Base-by-base conservation (phyloP, 2,888 invertebrate genomes). In the Amphipoea oculea region DNA sequence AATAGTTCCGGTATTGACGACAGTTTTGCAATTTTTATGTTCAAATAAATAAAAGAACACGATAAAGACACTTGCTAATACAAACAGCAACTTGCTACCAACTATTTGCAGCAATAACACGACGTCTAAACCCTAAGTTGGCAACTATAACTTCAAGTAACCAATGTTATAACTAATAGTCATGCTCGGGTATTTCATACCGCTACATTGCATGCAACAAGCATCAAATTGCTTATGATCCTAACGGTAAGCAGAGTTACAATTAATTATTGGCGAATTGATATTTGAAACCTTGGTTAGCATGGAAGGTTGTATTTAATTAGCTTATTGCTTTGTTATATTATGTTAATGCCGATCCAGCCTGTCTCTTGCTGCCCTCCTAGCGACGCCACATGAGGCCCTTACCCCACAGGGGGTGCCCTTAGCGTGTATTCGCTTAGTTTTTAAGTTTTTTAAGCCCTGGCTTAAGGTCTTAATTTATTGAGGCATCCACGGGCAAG, bases 211-310 rank as follows among this genome's bases (percentile, higher is more conserved):
- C 82, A 82, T 73, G 82, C 82, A 73, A 62, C 42, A 11, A 54
- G 78, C 66, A 62, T 82, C 82, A 82, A 62, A 73, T 82, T 82
- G 78, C 82, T 82, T 82, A 78, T 78, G 82, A 78, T 82, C 78
- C 14, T 82, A 82, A 82, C 82, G 69, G 82, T 82, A 66, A 29
- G 40, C 11, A 51, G 60, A 78, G 63, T 78, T 70, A 82, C 73
- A 78, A 82, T 73, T 78, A 83, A 81, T 36, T 36, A 36, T 36
- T 76, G 66, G 29, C 29, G 0, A 48, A 51, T 17, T 65, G 60
- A 0, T 83, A 83, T 57, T 75, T 74, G 75, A 75, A 65, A 68
- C 71, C n/a, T 23, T 14, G 51, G 48, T n/a, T 42, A 20, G 12
- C 29, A 40, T 48, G 20, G 29, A n/a, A 42, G 51, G 42, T 36